Percentiles rank a stretch among this genome's conserved stretches.
Conservation (phyloP, 2,113 vertebrate species). For the Connochaetes taurinus region DNA sequence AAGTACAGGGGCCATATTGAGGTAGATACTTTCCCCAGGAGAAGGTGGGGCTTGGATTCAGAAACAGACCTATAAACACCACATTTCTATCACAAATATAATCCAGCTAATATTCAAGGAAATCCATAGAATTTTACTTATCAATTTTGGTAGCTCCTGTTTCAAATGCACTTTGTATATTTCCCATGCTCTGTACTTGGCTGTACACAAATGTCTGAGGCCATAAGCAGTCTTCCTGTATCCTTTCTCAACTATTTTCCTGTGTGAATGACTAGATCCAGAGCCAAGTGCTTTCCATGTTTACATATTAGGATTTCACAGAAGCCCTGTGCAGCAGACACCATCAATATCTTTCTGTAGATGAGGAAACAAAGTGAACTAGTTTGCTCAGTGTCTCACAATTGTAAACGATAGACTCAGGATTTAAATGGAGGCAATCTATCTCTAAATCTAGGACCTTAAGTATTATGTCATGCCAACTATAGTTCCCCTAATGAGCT, state of each 20-base stretch:
- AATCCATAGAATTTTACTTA: neutral
- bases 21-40: neutral
- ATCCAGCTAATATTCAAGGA: neutral
- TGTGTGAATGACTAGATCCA: neutral
- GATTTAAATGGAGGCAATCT: neutral
- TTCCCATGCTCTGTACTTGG: neutral
- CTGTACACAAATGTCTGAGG: neutral
- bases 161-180: neutral
- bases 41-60: neutral
- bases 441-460: neutral
- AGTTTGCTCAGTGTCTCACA: neutral
- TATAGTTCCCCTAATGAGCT: neutral
- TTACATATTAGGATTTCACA: neutral
- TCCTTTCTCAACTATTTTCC: neutral
- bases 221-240: neutral
- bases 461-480: neutral
- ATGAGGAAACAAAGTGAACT: neutral
- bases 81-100: neutral
- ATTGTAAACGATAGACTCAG: neutral
- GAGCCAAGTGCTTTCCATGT: neutral
- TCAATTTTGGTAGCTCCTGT: neutral
- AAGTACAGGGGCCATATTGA: neutral
- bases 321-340: neutral
- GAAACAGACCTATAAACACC: neutral
- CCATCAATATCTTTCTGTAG: neutral